Evolutionary conservation across 2,797 vertebrate species (phyloP), one percentile per base, ranked within the genome.

Genomic region (Echiichthys vipera): DNA sequence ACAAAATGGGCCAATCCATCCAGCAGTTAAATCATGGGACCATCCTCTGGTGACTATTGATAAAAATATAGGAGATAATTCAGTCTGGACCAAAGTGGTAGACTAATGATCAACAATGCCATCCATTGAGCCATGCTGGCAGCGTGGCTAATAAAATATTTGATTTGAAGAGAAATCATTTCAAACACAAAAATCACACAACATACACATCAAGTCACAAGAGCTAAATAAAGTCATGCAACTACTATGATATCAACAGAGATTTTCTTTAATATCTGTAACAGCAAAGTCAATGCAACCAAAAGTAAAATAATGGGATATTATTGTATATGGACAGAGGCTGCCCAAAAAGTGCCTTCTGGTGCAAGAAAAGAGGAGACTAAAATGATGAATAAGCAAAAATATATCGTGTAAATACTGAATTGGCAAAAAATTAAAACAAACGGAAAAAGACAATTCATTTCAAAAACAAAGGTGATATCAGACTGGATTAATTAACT

Each of bases 241-340:
- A 1, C 7, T 18, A 20, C 5, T 9, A 66, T 17, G 15, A 65
- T 2, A 32, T 37, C 30, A 53, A 15, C 57, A 55, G 69, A 72
- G 51, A 76, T 70, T 83, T 80, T 91, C 80, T 95, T 94, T 94
- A 94, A 92, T 94, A 91, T 86, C 75, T 82, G 89, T 81, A 92
- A 93, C 90, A 92, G 76, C 80, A 91, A 93, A 89, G 82, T 84
- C 84, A 89, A 84, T 91, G 88, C 81, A 92, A 93, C 87, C 84
- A 92, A 93, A 83, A 86, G 86, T 77, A 77, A 93, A 92, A 78
- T 62, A 84, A 91, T 74, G 78, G 65, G 80, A 78, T 87, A 80
- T 71, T 79, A 86, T 65, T 77, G 72, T 59, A 83, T 80, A 75
- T 72, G 74, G 83, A 90, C 84, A 90, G 69, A 84, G 68, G 65